Evolutionary conservation across 2,113 vertebrate species (phyloP).

Genomic region (Cynopterus brachyotis): DNA sequence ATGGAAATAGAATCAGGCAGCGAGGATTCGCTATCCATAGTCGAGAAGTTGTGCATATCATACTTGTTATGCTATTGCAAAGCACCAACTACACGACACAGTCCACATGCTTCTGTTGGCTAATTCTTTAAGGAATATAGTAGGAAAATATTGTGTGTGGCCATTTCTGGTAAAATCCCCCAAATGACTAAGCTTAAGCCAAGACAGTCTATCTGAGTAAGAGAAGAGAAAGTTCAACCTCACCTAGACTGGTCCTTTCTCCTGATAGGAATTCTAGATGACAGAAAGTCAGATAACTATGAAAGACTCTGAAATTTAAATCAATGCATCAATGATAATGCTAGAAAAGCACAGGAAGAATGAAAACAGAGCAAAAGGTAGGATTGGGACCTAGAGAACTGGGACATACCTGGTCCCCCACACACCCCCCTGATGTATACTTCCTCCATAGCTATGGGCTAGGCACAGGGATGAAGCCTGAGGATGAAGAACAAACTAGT

Average conservation of each 20-base stretch:
- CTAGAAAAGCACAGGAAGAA: neutral
- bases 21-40: neutral
- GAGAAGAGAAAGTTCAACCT: neutral
- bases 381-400: neutral
- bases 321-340: neutral
- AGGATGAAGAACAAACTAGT: neutral
- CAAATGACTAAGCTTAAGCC: neutral
- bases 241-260: neutral
- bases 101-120: neutral
- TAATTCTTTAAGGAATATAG: neutral
- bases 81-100: neutral
- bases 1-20: neutral
- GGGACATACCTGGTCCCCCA: neutral
- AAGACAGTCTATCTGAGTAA: neutral
- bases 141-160: neutral
- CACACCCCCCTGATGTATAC: neutral
- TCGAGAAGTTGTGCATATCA: neutral
- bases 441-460: neutral
- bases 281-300: neutral
- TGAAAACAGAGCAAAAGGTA: neutral
- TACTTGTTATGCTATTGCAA: neutral
- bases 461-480: neutral
- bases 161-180: conserved; percentile 12
- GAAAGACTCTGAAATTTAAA: neutral
- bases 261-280: neutral